Conservation (phyloP, 64 coral and sea anemone species). For the Actinia equina region DNA sequence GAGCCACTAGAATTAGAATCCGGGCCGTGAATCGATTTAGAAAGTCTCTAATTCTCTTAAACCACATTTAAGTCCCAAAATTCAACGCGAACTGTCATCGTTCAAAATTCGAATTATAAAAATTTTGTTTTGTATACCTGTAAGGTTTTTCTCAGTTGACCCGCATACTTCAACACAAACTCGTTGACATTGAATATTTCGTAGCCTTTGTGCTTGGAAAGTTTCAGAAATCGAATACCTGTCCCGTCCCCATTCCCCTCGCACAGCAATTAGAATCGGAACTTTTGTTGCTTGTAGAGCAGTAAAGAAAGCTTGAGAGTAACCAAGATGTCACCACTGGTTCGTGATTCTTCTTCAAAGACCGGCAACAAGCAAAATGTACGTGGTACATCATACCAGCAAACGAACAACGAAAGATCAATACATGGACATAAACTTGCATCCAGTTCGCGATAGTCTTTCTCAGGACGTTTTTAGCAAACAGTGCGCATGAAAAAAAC, state of each 20-base stretch:
- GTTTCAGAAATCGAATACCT: constrained; percentile 55
- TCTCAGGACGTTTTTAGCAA: no score
- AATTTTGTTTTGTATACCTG: neutral
- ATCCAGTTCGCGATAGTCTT: no score
- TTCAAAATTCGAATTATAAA: no score
- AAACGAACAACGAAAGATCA: neutral
- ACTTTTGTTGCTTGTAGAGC: constrained; percentile 32
- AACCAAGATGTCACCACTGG: constrained; percentile 6
- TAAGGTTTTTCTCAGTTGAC: neutral
- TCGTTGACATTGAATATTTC: neutral
- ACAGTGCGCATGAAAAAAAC: no score
- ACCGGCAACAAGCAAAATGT: constrained; percentile 48
- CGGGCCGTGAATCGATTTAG: no score
- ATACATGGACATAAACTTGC: neutral
- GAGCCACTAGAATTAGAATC: no score
- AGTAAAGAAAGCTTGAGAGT: neutral
- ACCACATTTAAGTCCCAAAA: no score
- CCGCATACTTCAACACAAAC: constrained; percentile 6
- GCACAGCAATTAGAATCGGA: constrained; percentile 35
- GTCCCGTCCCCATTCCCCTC: constrained; percentile 57
- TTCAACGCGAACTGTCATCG: no score
- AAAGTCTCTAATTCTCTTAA: no score
- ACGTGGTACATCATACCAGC: constrained; percentile 34
- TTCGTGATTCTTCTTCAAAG: constrained; percentile 23
- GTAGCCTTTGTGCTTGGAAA: constrained; percentile 43